phyloP scores from a whole-genome alignment of 2,113 vertebrate genomes.

The Stegastes partitus region DNA sequence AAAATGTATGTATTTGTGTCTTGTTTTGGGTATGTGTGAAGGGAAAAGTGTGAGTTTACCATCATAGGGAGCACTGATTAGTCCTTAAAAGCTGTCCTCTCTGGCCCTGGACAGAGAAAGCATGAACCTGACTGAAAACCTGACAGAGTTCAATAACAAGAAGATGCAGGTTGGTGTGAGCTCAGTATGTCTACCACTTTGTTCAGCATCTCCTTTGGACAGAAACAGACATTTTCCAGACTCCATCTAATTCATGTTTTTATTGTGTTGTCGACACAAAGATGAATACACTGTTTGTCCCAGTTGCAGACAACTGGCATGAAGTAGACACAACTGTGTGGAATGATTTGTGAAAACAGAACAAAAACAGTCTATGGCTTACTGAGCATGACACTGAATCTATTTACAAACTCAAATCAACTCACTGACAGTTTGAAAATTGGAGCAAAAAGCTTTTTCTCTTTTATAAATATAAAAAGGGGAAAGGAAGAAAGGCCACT shows the following conservation, averaged over 20 bases:
- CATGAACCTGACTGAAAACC: no score
- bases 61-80: no score
- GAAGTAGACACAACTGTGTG: slow-evolving; percentile 76
- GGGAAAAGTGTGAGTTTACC: no score
- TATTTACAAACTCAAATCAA: slow-evolving; percentile 81
- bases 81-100: no score
- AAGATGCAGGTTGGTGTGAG: no score
- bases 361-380: slow-evolving; percentile 82
- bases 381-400: slow-evolving; percentile 73
- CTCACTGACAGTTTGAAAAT: slow-evolving; percentile 75
- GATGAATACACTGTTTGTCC: slow-evolving; percentile 71
- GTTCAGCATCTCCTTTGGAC: neutral
- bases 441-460: slow-evolving; percentile 76
- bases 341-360: slow-evolving; percentile 79
- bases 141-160: no score
- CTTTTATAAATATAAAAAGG: slow-evolving; percentile 84
- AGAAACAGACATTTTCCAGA: slow-evolving; percentile 49
- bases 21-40: no score
- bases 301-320: slow-evolving; percentile 63
- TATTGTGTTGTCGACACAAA: slow-evolving; percentile 85
- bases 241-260: slow-evolving; percentile 77
- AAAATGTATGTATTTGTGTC: no score
- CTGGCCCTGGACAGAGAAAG: no score
- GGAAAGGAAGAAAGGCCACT: slow-evolving; percentile 68
- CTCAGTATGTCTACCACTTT: no score